Evolutionary conservation across 2,113 vertebrate genomes (phyloP).

Genomic region (Hucho hucho): DNA sequence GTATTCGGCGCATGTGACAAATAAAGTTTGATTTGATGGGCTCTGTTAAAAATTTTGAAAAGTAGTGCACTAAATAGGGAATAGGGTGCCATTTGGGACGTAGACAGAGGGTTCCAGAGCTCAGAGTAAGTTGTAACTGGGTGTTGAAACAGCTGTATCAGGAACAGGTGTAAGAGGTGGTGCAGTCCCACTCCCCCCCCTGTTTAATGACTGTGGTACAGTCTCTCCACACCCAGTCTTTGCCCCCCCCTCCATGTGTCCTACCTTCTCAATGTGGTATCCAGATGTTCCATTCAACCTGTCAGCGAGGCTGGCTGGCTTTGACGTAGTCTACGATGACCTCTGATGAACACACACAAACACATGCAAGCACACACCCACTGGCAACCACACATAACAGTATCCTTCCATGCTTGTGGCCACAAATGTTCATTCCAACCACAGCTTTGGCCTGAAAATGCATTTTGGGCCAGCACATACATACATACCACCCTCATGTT

Average conservation of each 20-base stretch:
- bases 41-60: too few species aligned
- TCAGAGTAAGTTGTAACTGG: neutral
- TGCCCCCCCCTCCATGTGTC: constrained; percentile 37
- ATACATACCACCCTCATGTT: constrained; percentile 56
- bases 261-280: constrained; percentile 55
- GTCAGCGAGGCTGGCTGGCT: constrained; percentile 47
- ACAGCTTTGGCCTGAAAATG: constrained; percentile 26
- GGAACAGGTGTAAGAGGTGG: constrained; percentile 61
- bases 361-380: constrained; percentile 12
- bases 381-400: constrained; percentile 10
- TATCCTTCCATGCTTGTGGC: constrained; percentile 32
- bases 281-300: constrained; percentile 68
- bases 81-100: neutral
- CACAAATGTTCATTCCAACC: constrained; percentile 31
- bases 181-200: constrained; percentile 16
- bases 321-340: constrained; percentile 47
- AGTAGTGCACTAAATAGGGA: constrained; percentile 11
- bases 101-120: too few species aligned
- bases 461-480: constrained; percentile 17
- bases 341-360: constrained; percentile 35
- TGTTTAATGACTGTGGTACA: constrained; percentile 61
- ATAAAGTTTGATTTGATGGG: too few species aligned
- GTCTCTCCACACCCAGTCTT: constrained; percentile 44
- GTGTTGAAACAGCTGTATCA: constrained; percentile 40
- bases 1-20: too few species aligned